A percentile compares a stretch with the other conserved stretches of the same genome.
Conservation (phyloP, 2,113 vertebrate genomes). For the Sterna hirundo region DNA sequence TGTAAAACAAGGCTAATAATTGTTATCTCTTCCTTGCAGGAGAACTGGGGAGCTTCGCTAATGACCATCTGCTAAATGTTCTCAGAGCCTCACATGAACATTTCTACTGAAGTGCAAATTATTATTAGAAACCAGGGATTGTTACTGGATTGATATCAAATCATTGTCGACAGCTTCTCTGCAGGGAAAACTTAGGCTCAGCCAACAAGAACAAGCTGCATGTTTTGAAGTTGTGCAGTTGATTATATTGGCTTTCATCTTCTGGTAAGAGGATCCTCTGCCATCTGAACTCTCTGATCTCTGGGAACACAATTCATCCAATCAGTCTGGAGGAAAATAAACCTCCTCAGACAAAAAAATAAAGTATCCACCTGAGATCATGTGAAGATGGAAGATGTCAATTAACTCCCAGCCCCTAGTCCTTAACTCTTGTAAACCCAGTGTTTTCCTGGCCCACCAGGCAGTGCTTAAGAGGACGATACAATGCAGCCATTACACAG, state of each 20-base stretch:
- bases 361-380: conserved; percentile 61
- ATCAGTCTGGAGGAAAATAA: conserved; percentile 63
- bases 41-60: conserved; percentile 32
- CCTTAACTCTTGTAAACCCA: conserved; percentile 13
- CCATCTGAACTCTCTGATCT: conserved; percentile 70
- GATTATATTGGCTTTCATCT: conserved; percentile 72
- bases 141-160: conserved; percentile 71
- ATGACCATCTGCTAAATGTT: conserved; percentile 66
- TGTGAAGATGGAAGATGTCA: conserved; percentile 31
- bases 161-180: conserved; percentile 69
- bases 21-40: conserved; percentile 68
- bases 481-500: background rate
- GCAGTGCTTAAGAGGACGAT: background rate
- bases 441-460: background rate
- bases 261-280: conserved; percentile 67
- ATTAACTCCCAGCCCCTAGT: background rate
- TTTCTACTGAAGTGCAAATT: conserved; percentile 69
- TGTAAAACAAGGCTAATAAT: conserved; percentile 59
- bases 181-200: conserved; percentile 65
- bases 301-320: conserved; percentile 64
- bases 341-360: conserved; percentile 52
- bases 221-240: conserved; percentile 72
- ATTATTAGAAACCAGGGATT: conserved; percentile 70
- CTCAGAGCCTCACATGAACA: conserved; percentile 58
- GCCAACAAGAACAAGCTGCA: conserved; percentile 71